phyloP scores from a whole-genome alignment of 2,888 invertebrate species.

The Ellobium chinense region DNA sequence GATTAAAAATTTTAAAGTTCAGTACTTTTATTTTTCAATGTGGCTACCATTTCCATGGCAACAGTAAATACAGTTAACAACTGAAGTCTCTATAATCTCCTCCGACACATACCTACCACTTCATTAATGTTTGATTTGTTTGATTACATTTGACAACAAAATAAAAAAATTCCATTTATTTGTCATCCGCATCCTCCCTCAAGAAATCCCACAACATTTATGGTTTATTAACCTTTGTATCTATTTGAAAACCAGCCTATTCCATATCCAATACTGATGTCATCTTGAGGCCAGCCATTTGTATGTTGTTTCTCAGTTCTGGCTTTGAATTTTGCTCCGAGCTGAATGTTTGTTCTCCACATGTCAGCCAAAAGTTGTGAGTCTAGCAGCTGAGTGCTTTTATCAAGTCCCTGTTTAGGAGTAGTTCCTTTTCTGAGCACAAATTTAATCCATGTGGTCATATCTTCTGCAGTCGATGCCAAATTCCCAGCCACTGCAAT shows the following conservation, averaged over 20 bases:
- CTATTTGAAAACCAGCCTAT: slow-evolving; percentile 35
- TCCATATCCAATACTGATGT: slow-evolving; percentile 32
- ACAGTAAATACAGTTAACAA: no score
- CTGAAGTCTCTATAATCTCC: no score
- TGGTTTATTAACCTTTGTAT: no score
- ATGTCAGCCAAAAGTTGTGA: slow-evolving; percentile 28
- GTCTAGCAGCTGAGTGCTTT: slow-evolving; percentile 37
- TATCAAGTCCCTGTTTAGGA: slow-evolving; percentile 27
- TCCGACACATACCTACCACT: no score
- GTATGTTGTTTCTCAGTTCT: slow-evolving; percentile 8
- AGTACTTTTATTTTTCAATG: no score
- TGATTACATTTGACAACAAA: no score
- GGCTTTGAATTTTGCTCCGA: slow-evolving; percentile 4
- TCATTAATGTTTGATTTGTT: no score
- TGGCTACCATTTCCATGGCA: no score
- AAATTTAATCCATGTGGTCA: slow-evolving; percentile 53
- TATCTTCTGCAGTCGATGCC: slow-evolving; percentile 45
- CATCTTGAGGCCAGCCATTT: slow-evolving; percentile 27
- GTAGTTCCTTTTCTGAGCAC: slow-evolving; percentile 47
- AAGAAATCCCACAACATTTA: no score
- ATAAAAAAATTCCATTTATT: no score
- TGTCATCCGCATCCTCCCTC: no score
- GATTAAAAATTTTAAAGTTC: no score
- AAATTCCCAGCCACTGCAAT: slow-evolving; percentile 6
- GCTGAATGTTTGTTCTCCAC: slow-evolving; percentile 17